Evolutionary conservation across 2,888 invertebrate genomes (phyloP).

Genomic region (Mimumesa dahlbomi): DNA sequence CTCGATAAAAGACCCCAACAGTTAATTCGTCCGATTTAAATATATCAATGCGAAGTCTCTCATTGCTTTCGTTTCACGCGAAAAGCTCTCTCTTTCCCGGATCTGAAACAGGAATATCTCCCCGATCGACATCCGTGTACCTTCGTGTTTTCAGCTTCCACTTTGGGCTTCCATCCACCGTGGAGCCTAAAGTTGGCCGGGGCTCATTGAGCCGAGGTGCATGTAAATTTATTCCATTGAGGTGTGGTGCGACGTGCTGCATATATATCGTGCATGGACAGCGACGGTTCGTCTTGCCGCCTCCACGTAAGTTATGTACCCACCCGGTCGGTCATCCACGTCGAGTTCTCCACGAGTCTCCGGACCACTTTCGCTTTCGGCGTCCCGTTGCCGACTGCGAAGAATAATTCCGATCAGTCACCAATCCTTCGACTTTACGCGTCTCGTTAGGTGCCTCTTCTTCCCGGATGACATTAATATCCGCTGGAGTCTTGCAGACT

Average conservation of each 20-base stretch:
- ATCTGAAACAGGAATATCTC: slow-evolving; percentile 1
- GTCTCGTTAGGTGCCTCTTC: slow-evolving; percentile 38
- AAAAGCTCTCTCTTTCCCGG: slow-evolving; percentile 17
- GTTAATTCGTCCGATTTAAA: too few relatives aligned
- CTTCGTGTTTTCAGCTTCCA: slow-evolving; percentile 10
- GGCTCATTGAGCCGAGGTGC: slow-evolving; percentile 58
- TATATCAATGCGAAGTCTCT: too few relatives aligned
- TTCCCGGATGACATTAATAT: slow-evolving; percentile 35
- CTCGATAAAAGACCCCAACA: too few relatives aligned
- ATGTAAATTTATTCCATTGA: slow-evolving; percentile 77
- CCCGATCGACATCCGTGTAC: slow-evolving; percentile 4
- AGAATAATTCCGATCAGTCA: slow-evolving; percentile 57
- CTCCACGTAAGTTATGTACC: slow-evolving; percentile 72
- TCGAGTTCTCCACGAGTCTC: slow-evolving; percentile 30
- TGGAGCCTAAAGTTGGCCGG: slow-evolving; percentile 39
- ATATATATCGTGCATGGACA: slow-evolving; percentile 65
- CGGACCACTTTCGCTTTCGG: slow-evolving; percentile 72
- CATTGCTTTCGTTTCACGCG: too few relatives aligned
- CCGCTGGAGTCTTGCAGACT: too few relatives aligned
- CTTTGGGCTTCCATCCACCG: slow-evolving; percentile 18
- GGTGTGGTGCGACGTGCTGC: slow-evolving; percentile 71
- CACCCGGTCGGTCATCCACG: slow-evolving; percentile 51
- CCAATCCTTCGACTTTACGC: slow-evolving; percentile 40
- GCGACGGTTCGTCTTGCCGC: slow-evolving; percentile 56
- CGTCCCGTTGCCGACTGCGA: slow-evolving; percentile 24